A percentile compares a stretch with the other conserved stretches of the same genome.
These are phyloP conservation scores for Anaspis maculata DNA, from an alignment of 2,888 invertebrate species.

Conservation along the genomic window DNA sequence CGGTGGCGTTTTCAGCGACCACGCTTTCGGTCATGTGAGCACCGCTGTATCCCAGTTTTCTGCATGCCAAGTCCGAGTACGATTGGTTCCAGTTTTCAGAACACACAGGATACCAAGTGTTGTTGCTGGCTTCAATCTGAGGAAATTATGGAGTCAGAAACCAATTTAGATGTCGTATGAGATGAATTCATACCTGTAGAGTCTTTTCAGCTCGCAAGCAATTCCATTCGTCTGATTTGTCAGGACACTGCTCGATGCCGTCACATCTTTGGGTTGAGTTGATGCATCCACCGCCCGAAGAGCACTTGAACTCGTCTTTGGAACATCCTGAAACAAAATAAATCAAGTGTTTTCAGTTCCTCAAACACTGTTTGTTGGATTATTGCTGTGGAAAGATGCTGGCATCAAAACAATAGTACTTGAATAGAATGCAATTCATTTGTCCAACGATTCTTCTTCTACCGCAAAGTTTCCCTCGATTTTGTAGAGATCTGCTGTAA, in stretches of 20 bases:
- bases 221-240: slow-evolving; percentile 55
- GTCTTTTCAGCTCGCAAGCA: slow-evolving; percentile 36
- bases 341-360: background rate
- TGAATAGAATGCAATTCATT: too few species aligned
- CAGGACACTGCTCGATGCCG: slow-evolving; percentile 52
- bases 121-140: slow-evolving; percentile 25
- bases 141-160: background rate
- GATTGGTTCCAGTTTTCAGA: slow-evolving; percentile 47
- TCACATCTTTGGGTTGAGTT: slow-evolving; percentile 47
- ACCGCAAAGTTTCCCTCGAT: too few species aligned
- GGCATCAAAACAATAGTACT: too few species aligned
- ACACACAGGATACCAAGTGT: slow-evolving; percentile 44
- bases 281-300: slow-evolving; percentile 53
- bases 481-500: too few species aligned
- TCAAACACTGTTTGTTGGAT: too few species aligned
- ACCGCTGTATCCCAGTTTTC: slow-evolving; percentile 46
- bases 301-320: slow-evolving; percentile 49
- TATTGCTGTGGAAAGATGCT: too few species aligned
- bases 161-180: background rate
- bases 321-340: slow-evolving; percentile 42
- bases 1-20: too few species aligned
- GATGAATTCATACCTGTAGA: slow-evolving; percentile 16
- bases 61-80: slow-evolving; percentile 48
- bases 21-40: slow-evolving; percentile 36
- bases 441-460: too few species aligned